These are phyloP conservation scores for Lytechinus variegatus DNA, from an alignment of 35 echinoderm and acorn worm genomes.

Conservation along the genomic window DNA sequence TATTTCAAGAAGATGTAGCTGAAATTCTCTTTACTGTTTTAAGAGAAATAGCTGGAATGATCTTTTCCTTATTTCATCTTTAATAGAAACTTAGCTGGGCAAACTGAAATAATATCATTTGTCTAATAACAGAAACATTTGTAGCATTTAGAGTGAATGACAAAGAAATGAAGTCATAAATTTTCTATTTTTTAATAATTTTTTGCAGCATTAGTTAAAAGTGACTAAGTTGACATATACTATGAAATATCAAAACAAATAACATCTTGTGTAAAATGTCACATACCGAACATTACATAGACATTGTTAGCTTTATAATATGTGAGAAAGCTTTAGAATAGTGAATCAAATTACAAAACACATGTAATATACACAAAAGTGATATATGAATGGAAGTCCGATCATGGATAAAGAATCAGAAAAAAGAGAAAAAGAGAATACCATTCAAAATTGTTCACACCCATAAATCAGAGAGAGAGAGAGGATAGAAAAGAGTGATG, in stretches of 20 bases:
- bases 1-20: too few species aligned
- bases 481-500: not conserved
- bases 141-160: too few species aligned
- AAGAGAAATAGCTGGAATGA: too few species aligned
- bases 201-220: too few species aligned
- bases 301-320: not conserved
- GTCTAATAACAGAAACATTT: too few species aligned
- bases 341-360: not conserved
- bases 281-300: not conserved
- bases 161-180: too few species aligned
- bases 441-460: not conserved
- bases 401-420: not conserved
- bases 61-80: too few species aligned
- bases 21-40: too few species aligned
- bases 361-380: not conserved
- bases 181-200: too few species aligned
- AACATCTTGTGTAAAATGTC: not conserved
- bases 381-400: slow-evolving; percentile 6
- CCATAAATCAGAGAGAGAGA: not conserved
- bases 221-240: not conserved
- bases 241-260: too few species aligned
- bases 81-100: too few species aligned
- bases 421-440: not conserved
- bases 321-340: not conserved
- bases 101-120: too few species aligned